Base-by-base conservation (phyloP, 2,797 vertebrate genomes). In the Alosa sapidissima region DNA sequence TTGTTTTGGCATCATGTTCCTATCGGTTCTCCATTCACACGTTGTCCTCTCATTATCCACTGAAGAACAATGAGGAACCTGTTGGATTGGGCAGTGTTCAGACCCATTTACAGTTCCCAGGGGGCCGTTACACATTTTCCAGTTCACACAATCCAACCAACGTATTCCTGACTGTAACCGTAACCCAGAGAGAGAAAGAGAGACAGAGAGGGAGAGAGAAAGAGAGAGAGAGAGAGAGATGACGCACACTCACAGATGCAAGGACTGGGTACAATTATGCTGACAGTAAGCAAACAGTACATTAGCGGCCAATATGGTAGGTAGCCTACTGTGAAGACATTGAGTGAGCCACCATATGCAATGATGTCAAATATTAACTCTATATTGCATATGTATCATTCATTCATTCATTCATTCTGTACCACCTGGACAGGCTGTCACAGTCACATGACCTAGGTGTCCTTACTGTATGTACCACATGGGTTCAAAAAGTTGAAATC, bases 61-160 rank as follows among this genome's bases (percentile, higher is more conserved):
- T 75, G 85, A 55, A 89, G 84, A 88, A 92, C 89, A 92, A 92
- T 91, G 89, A 91, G 7, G 84, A 24, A 88, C 88, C 88, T 90
- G 92, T 93, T 92, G 89, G 89, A 87, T 90, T 90, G 85, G 83
- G 90, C 89, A 88, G 89, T 90, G 92, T 93, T 89, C 89, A 83
- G 89, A 88, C 86, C 85, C 89, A 90, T 92, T 93, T 93, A 93
- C 92, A 92, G 89, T 93, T 92, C 93, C 90, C 92, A 36, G 89
- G 91, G 90, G 90, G 90, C 89, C 89, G 89, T 92, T 93, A 89
- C 84, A 83, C 82, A 85, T 92, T 91, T 93, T 91, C 89, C 84
- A 62, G 89, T 88, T 85, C 91, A 84, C 90, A 90, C 91, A 88
- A 91, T 87, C 87, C 89, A 78, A 14, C 84, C 89, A 78, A 14